phyloP scores from a whole-genome alignment of 2,797 vertebrate genomes.

The Sarcoramphus papa region DNA sequence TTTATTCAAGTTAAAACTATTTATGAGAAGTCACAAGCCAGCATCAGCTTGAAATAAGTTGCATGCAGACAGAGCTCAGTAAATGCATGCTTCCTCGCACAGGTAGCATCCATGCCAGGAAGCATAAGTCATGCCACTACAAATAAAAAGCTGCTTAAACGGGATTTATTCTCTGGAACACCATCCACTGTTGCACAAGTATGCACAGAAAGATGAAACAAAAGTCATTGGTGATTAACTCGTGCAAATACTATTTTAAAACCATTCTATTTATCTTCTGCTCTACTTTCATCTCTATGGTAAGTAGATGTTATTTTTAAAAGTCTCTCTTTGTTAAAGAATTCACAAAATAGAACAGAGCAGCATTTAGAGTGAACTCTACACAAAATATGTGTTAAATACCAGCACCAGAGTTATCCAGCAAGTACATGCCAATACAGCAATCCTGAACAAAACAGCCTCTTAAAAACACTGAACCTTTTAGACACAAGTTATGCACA shows the following conservation, averaged over 20 bases:
- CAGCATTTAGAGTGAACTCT: background rate
- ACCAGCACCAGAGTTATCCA: background rate
- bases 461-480: background rate
- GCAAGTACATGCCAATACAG: background rate
- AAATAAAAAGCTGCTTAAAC: constrained; percentile 43
- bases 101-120: constrained; percentile 4
- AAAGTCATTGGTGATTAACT: constrained; percentile 37
- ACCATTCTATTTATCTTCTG: constrained; percentile 31
- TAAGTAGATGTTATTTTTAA: background rate
- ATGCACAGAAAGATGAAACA: constrained; percentile 45
- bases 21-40: background rate
- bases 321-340: background rate
- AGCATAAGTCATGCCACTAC: background rate
- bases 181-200: constrained; percentile 2
- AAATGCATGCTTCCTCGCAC: background rate
- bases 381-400: background rate
- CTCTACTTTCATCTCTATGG: constrained; percentile 22
- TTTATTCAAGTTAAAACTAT: background rate
- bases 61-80: background rate
- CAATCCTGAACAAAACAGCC: background rate
- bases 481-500: background rate
- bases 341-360: background rate
- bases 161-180: constrained; percentile 46
- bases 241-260: constrained; percentile 27
- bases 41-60: background rate